Conservation (phyloP, 2,797 vertebrate species). For the Tadarida brasiliensis region DNA sequence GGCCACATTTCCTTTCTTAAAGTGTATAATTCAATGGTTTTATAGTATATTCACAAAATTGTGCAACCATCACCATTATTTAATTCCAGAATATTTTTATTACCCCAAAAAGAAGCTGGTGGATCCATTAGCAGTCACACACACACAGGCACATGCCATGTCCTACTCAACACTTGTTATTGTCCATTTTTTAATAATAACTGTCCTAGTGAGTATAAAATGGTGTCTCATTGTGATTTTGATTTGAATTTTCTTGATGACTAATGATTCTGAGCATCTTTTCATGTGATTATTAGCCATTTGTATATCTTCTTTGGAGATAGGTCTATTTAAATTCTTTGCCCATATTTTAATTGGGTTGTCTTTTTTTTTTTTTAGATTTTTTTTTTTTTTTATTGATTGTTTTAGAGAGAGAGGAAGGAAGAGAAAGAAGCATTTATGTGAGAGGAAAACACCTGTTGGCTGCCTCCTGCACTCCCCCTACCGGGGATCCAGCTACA, state of each 20-base stretch:
- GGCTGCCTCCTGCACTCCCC: not conserved
- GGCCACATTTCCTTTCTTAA: not conserved
- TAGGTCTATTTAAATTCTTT: not conserved
- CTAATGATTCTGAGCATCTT: not conserved
- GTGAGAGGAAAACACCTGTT: not conserved
- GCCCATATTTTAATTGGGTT: not conserved
- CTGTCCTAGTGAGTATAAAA: not conserved
- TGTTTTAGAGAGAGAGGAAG: not conserved
- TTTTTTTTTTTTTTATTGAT: not conserved
- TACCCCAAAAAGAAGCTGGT: not conserved
- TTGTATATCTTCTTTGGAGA: not conserved
- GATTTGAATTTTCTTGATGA: not conserved
- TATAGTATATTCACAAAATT: not conserved
- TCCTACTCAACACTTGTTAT: not conserved
- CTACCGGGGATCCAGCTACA: not conserved
- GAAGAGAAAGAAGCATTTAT: not conserved
- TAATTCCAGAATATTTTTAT: conserved; percentile 37
- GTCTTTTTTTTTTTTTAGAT: not conserved
- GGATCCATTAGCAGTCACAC: not conserved
- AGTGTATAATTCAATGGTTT: conserved; percentile 6
- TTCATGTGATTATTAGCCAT: not conserved
- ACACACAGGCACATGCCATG: not conserved
- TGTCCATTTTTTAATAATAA: not conserved
- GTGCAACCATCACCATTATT: not conserved
- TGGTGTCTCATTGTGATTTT: not conserved